Percentiles rank a stretch among this genome's conserved stretches.
Conservation (phyloP, 2,797 vertebrate species). For the Sebastes itinus region DNA sequence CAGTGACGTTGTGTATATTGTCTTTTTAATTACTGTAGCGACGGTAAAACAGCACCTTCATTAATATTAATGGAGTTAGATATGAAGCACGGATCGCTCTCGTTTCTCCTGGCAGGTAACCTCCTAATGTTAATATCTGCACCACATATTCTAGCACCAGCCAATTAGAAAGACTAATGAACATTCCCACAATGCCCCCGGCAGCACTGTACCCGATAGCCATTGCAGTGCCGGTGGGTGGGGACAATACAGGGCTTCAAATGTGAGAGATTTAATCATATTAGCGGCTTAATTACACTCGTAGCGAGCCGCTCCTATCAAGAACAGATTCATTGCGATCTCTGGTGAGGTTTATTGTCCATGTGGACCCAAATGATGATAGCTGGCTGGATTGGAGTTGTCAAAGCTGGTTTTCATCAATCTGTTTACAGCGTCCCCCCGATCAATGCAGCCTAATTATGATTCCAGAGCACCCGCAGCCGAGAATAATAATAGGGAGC, state of each 20-base stretch:
- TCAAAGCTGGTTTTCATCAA: constrained; percentile 74
- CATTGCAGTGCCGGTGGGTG: constrained; percentile 9
- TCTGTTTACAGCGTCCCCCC: constrained; percentile 45
- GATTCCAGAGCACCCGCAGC: constrained; percentile 31
- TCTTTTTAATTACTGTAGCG: constrained; percentile 35
- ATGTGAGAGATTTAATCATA: constrained; percentile 62
- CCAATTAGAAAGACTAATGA: constrained; percentile 65
- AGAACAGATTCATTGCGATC: constrained; percentile 51
- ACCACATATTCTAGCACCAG: constrained; percentile 44
- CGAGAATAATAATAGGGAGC: constrained; percentile 50
- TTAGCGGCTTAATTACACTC: constrained; percentile 54
- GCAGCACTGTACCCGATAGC: neutral
- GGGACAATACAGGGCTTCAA: constrained; percentile 7
- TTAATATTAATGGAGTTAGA: constrained; percentile 47
- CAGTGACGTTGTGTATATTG: neutral
- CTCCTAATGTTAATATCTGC: constrained; percentile 31
- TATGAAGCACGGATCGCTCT: neutral
- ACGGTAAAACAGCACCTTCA: constrained; percentile 18
- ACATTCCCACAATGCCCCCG: constrained; percentile 32
- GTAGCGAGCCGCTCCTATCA: constrained; percentile 33
- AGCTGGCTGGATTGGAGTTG: constrained; percentile 60
- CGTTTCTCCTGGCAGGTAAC: constrained; percentile 41
- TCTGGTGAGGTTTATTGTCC: constrained; percentile 48
- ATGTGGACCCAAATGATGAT: constrained; percentile 42
- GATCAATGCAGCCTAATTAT: constrained; percentile 74